A percentile compares a stretch with the other conserved stretches of the same genome.
These are phyloP conservation scores for Struthio camelus DNA, from an alignment of 2,113 vertebrate species.

Conservation along the genomic window DNA sequence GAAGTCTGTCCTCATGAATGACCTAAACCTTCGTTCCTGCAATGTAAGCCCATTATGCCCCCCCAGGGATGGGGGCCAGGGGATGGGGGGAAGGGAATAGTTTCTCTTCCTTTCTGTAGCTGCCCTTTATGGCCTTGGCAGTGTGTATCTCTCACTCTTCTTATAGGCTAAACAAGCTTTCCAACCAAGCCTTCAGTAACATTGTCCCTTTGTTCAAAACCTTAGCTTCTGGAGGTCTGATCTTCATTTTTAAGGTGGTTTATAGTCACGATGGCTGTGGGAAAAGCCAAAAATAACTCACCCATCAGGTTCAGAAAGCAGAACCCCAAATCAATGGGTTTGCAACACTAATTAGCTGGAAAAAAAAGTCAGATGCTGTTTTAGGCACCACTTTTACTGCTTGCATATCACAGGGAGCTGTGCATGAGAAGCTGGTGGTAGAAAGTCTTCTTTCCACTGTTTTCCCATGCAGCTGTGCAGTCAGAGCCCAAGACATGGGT, in stretches of 20 bases:
- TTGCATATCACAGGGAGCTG: background rate
- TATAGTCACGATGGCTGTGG: background rate
- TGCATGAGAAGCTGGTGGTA: background rate
- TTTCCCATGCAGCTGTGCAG: background rate
- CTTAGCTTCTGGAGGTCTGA: background rate
- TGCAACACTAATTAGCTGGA: background rate
- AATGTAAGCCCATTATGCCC: background rate
- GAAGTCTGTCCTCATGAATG: background rate
- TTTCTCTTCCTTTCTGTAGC: background rate
- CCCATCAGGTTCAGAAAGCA: background rate
- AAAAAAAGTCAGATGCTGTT: background rate
- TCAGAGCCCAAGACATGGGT: background rate
- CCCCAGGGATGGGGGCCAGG: background rate
- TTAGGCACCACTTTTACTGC: background rate
- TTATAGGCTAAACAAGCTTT: background rate
- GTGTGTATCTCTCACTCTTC: background rate
- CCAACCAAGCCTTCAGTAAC: background rate
- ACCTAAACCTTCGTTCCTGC: background rate
- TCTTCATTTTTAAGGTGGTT: background rate
- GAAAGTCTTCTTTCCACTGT: accelerated
- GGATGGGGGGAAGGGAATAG: no score
- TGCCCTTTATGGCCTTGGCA: background rate
- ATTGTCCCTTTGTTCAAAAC: background rate
- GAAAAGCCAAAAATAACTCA: background rate
- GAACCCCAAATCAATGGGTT: background rate